Percentiles rank a stretch among this genome's conserved stretches.
Evolutionary conservation across 1,140 invertebrate genomes (phyloP).

Genomic region (Delia radicum): DNA sequence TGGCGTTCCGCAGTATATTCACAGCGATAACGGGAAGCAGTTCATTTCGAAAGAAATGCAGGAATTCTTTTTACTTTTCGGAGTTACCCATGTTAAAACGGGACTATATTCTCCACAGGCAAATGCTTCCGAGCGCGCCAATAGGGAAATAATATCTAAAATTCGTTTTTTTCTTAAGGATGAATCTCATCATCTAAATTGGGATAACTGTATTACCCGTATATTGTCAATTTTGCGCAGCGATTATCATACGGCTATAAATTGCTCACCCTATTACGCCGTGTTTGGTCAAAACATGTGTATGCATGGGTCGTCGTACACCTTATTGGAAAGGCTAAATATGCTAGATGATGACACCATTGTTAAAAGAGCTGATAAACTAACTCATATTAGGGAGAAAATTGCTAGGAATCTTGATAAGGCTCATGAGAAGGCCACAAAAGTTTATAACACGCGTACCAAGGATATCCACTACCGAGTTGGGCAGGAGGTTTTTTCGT

Average conservation of each 20-base stretch:
- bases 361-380: background rate
- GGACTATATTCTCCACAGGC: background rate
- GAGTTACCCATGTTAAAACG: background rate
- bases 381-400: no score
- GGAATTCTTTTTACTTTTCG: background rate
- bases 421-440: background rate
- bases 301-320: background rate
- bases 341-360: no score
- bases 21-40: background rate
- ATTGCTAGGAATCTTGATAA: background rate
- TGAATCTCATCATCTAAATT: background rate
- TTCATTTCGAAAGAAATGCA: background rate
- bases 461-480: background rate
- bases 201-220: background rate
- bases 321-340: background rate
- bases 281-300: background rate
- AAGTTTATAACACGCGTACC: background rate
- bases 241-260: background rate
- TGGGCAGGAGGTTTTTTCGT: background rate
- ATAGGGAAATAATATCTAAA: background rate
- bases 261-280: background rate
- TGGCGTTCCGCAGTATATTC: background rate
- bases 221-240: background rate
- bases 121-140: background rate
- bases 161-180: background rate